Percentiles rank a stretch among this genome's conserved stretches.
Evolutionary conservation across 2,888 invertebrate genomes (phyloP).

Genomic region (Lucinisca nassula): DNA sequence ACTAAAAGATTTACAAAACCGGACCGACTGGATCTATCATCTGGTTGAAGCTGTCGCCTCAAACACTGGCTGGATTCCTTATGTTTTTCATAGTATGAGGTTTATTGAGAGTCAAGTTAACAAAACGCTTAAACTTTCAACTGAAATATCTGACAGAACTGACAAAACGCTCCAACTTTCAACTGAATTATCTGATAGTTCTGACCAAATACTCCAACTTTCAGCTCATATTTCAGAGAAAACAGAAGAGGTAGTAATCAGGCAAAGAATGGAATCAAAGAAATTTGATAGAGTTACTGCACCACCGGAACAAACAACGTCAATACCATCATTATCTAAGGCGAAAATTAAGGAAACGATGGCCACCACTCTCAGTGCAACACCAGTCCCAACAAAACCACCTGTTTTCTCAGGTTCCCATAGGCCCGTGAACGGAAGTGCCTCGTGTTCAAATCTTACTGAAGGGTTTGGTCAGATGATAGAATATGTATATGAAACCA

Average conservation of each 20-base stretch:
- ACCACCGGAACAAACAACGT: background rate
- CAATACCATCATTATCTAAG: background rate
- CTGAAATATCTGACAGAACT: background rate
- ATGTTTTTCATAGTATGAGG: conserved; percentile 77
- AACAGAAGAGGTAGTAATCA: background rate
- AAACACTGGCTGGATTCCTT: conserved; percentile 83
- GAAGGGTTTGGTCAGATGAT: conserved; percentile 48
- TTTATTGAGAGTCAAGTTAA: conserved; percentile 79
- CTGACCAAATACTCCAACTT: conserved; percentile 71
- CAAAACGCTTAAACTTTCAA: conserved; percentile 65
- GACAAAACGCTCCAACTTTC: conserved; percentile 72
- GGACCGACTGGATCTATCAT: conserved; percentile 75
- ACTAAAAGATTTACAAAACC: conserved; percentile 73
- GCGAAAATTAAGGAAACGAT: background rate
- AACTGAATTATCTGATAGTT: background rate
- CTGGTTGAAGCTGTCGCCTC: conserved; percentile 79
- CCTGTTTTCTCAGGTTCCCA: background rate
- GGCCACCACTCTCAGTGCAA: background rate
- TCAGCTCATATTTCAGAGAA: conserved; percentile 9
- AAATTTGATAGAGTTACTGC: background rate
- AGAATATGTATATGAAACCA: conserved; percentile 74
- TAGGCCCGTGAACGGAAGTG: background rate
- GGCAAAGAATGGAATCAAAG: background rate
- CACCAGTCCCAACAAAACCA: background rate
- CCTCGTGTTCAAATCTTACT: background rate